phyloP scores from a whole-genome alignment of 2,113 vertebrate species.

The Heptranchias perlo region DNA sequence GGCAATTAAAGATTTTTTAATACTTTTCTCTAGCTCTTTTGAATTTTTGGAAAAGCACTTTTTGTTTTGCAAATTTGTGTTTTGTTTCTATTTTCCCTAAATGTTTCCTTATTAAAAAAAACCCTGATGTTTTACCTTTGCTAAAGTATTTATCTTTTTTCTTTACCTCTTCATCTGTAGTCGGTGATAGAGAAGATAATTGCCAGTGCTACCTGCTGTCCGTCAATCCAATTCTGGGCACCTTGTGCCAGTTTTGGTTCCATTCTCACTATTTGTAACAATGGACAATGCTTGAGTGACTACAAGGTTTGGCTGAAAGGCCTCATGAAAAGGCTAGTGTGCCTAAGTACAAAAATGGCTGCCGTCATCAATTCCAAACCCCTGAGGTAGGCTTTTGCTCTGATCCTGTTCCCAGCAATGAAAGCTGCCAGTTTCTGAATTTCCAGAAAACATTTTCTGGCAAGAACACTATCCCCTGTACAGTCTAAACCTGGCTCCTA shows the following conservation, averaged over 20 bases:
- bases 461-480: background rate
- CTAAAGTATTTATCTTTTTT: too few species aligned
- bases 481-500: background rate
- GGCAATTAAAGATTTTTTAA: background rate
- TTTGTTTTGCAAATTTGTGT: background rate
- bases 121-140: background rate
- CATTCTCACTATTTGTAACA: background rate
- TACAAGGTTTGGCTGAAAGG: background rate
- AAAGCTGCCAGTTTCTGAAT: conserved; percentile 26
- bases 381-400: background rate
- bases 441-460: background rate
- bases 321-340: background rate
- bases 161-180: background rate
- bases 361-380: background rate
- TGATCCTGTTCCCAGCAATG: background rate
- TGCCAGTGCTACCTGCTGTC: background rate
- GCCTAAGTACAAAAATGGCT: background rate
- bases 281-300: background rate
- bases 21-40: background rate
- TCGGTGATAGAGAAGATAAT: background rate
- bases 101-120: background rate
- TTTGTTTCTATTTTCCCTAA: background rate
- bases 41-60: background rate
- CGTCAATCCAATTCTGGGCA: background rate
- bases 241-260: background rate